Base-by-base conservation (phyloP, 2,797 vertebrate species). In the Melanotaenia pygmaea region DNA sequence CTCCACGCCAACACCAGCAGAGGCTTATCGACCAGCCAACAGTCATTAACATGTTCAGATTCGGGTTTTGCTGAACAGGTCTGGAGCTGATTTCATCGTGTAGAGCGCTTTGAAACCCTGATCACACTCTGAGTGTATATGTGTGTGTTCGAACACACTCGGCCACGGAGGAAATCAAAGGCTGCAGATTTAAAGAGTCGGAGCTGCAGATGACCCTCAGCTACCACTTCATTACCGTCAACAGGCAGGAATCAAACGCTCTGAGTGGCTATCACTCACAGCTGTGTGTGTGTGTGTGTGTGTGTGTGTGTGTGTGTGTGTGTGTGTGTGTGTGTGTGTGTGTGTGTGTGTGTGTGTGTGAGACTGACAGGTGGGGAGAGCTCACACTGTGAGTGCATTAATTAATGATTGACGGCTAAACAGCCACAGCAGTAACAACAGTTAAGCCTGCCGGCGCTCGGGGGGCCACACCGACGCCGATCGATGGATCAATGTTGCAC, bases 331-430 rank as follows among this genome's bases (percentile, higher is more conserved):
- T 74, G 57, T 76, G 85, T 72, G 64, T 64, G 74, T 73, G 67
- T 70, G 64, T 69, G 68, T 35, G 77, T 64, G 56, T 69, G 72
- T 47, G 77, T 57, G 78, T 53, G 74, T 57, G 79, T 45, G 58
- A 61, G 79, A 80, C 45, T 80, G 86, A 89, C 90, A 89, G 87
- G 69, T 88, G 81, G 32, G 66, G 76, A 84, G 82, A 79, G 75
- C 68, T 81, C 70, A 72, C 77, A 63, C 65, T 82, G 82, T 68
- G 78, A 92, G 90, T 89, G 82, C 83, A 89, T 93, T 93, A 92
- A 93, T 92, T 93, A 92, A 91, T 88, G 90, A 90, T 83, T 92
- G 86, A 91, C 86, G 86, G 87, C 86, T 90, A 90, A 92, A 90
- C 85, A 89, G 90, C 86, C 82, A 83, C 88, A 88, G 90, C 90